phyloP scores from a whole-genome alignment of 2,113 vertebrate species.

The Tragelaphus buxtoni region DNA sequence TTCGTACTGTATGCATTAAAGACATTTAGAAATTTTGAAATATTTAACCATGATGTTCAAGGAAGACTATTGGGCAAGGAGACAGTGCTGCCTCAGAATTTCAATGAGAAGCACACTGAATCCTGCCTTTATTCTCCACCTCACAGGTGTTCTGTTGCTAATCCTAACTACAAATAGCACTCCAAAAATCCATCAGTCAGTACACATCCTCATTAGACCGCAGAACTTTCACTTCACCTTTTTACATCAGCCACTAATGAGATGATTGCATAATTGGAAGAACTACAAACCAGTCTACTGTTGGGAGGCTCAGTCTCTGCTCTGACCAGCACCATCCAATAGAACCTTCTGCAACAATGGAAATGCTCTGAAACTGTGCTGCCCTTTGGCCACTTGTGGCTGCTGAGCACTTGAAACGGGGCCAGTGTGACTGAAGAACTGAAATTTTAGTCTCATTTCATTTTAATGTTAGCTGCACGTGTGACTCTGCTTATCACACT shows the following conservation, averaged over 20 bases:
- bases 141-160: background rate
- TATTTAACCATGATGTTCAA: background rate
- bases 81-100: background rate
- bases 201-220: background rate
- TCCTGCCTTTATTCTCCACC: background rate
- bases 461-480: background rate
- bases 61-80: background rate
- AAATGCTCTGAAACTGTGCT: background rate
- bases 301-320: background rate
- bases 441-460: background rate
- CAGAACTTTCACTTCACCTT: background rate
- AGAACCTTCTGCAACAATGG: background rate
- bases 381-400: fast-evolving
- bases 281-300: background rate
- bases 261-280: background rate
- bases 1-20: background rate
- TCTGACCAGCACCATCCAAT: background rate
- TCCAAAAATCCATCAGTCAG: background rate
- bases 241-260: background rate
- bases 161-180: constrained; percentile 7
- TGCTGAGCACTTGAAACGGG: background rate
- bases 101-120: constrained; percentile 3
- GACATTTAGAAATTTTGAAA: constrained; percentile 12
- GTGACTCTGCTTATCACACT: background rate
- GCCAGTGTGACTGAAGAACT: background rate